Base-by-base conservation (phyloP, 2,888 invertebrate genomes). In the Dolichomitus sp. region DNA sequence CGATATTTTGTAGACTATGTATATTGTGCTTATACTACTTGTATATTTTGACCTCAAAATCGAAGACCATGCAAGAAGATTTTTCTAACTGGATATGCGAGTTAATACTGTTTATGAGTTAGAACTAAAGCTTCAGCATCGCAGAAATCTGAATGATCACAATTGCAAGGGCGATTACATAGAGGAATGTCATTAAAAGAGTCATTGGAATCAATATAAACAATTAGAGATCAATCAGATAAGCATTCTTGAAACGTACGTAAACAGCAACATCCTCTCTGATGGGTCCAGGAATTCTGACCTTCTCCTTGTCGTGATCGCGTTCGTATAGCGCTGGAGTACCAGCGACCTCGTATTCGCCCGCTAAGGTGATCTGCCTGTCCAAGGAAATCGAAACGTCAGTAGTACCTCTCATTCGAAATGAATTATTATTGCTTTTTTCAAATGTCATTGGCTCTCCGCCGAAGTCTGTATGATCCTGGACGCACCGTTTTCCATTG, bases 201-300 rank as follows among this genome's bases (percentile, higher is more conserved):
- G 17, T 63, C 9, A 30, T 65, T 54, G 30, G 9, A 12, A 63
- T 30, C 14, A 14, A n/a, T 6, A 23, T 19, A 14, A 52, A 17
- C 14, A n/a, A 54, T 42, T 17, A 14, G 12, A n/a, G 4, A 40
- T 63, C 48, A 17, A 42, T 37, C 1, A 27, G 5, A 23, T 42
- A 17, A 12, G 23, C 6, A 40, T 12, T 72, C 4, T 17, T 57
- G 19, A 17, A 86, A 94, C 94, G 94, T 92, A 96, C 96, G 93
- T 95, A 95, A 84, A 96, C 93, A 54, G 94, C 94, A 42, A 96
- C 93, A 68, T 95, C 94, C 87, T 95, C 95, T 87, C 94, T 95
- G 42, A 95, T 94, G 0, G 96, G 96, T 27, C 96, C 96, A 19
- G 95, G 94, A 54, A 96, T 95, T 84, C 94, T 91, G 11, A 96